phyloP scores from a whole-genome alignment of 2,888 invertebrate species.

The Orthosia incerta region DNA sequence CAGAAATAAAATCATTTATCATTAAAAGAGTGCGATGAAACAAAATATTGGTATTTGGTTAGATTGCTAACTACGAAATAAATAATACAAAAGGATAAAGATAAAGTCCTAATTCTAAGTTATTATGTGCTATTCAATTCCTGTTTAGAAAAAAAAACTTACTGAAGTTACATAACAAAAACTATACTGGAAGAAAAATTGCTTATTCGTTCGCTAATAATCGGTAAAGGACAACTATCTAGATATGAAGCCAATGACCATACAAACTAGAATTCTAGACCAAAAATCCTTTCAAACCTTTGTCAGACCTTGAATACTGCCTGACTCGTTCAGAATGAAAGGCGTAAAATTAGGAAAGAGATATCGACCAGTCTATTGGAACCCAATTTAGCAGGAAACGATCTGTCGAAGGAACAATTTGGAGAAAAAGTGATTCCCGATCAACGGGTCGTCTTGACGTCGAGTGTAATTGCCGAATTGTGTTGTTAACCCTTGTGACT shows the following conservation, averaged over 20 bases:
- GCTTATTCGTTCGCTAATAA: not conserved
- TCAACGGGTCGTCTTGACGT: constrained; percentile 48
- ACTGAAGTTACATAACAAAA: not conserved
- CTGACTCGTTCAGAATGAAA: not conserved
- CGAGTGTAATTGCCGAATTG: constrained; percentile 54
- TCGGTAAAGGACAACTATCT: not conserved
- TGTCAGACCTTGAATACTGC: constrained; percentile 7
- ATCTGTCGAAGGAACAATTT: constrained; percentile 59
- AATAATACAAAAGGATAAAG: no score
- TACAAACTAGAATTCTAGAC: not conserved
- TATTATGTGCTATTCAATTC: not conserved
- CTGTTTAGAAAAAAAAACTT: not conserved
- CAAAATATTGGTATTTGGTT: no score
- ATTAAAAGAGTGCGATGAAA: no score
- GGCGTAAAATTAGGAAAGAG: constrained; percentile 48
- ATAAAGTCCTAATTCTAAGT: not conserved
- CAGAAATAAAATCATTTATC: no score
- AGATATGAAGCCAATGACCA: not conserved
- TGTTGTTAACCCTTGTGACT: constrained; percentile 39
- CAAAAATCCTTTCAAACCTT: not conserved
- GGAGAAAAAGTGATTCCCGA: constrained; percentile 57
- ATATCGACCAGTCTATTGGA: constrained; percentile 44
- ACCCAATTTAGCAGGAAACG: constrained; percentile 49
- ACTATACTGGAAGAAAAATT: not conserved
- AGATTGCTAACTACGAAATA: not conserved